These are phyloP conservation scores for Phocides pigmalion DNA, from an alignment of 1,140 invertebrate genomes.

Conservation along the genomic window DNA sequence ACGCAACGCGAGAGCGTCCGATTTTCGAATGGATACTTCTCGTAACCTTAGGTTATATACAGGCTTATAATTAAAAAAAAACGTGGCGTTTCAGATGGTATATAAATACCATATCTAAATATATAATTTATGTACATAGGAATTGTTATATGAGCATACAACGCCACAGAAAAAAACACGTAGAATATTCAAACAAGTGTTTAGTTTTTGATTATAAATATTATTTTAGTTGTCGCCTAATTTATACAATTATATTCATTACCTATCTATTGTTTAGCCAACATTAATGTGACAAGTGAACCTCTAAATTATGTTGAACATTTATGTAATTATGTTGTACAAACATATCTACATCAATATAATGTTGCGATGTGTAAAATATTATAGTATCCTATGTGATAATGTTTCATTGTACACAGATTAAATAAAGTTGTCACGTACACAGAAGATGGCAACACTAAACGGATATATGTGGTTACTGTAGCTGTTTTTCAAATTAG, in stretches of 20 bases:
- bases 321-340: conserved; percentile 28
- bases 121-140: conserved; percentile 66
- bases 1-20: conserved; percentile 37
- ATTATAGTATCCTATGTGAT: conserved; percentile 28
- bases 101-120: conserved; percentile 41
- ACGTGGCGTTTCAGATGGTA: conserved; percentile 47
- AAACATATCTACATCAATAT: conserved; percentile 34
- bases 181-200: conserved; percentile 41
- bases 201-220: conserved; percentile 57
- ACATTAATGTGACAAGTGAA: conserved; percentile 49
- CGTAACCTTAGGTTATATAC: conserved; percentile 51
- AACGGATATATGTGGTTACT: too few relatives aligned
- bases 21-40: conserved; percentile 36
- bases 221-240: conserved; percentile 54
- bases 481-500: too few relatives aligned
- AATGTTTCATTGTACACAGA: too few relatives aligned
- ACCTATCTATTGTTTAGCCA: conserved; percentile 69
- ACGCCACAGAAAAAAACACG: conserved; percentile 47
- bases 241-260: conserved; percentile 70
- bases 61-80: conserved; percentile 46
- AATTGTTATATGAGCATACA: conserved; percentile 61
- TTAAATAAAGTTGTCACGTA: too few relatives aligned
- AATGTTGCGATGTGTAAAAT: conserved; percentile 35
- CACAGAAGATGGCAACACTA: too few relatives aligned
- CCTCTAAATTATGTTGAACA: conserved; percentile 34